Evolutionary conservation across 2,797 vertebrate species (phyloP).

Genomic region (Knipowitschia caucasica): DNA sequence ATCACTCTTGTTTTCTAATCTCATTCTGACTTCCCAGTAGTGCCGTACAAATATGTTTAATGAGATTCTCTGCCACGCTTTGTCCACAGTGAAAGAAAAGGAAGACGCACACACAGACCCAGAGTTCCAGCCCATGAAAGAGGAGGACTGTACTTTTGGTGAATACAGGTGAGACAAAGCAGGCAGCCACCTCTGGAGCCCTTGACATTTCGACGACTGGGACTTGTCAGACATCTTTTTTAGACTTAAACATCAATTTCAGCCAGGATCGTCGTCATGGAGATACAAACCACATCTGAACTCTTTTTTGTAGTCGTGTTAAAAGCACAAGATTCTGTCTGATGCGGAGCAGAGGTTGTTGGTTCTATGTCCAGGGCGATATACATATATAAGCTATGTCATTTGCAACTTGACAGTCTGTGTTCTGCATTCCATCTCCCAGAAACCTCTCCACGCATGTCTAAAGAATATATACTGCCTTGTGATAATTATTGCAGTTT

Average conservation of each 20-base stretch:
- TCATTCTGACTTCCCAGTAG: neutral
- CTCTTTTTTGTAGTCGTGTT: slow-evolving; percentile 19
- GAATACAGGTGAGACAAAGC: slow-evolving; percentile 94
- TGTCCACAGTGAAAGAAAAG: slow-evolving; percentile 92
- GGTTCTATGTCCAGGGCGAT: slow-evolving; percentile 45
- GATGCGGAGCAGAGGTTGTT: slow-evolving; percentile 19
- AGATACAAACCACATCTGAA: slow-evolving; percentile 37
- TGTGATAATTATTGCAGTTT: slow-evolving; percentile 21
- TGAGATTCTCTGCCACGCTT: neutral
- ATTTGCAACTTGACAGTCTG: slow-evolving; percentile 29
- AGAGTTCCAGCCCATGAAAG: slow-evolving; percentile 98
- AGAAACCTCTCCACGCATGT: slow-evolving; percentile 48
- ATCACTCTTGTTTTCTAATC: no score
- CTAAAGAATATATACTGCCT: slow-evolving; percentile 51
- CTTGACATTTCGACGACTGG: slow-evolving; percentile 53
- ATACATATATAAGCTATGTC: slow-evolving; percentile 40
- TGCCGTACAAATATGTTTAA: neutral
- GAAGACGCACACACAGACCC: slow-evolving; percentile 97
- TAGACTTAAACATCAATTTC: slow-evolving; percentile 39
- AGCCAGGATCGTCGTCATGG: slow-evolving; percentile 37
- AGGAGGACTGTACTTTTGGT: slow-evolving; percentile 96
- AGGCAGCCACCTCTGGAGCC: slow-evolving; percentile 47
- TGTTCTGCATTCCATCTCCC: slow-evolving; percentile 27
- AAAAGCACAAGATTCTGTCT: slow-evolving; percentile 48
- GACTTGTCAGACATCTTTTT: slow-evolving; percentile 37